A percentile compares a stretch with the other conserved stretches of the same genome.
Evolutionary conservation across 1,140 invertebrate species (phyloP).

Genomic region (Rhizoglyphus robini): DNA sequence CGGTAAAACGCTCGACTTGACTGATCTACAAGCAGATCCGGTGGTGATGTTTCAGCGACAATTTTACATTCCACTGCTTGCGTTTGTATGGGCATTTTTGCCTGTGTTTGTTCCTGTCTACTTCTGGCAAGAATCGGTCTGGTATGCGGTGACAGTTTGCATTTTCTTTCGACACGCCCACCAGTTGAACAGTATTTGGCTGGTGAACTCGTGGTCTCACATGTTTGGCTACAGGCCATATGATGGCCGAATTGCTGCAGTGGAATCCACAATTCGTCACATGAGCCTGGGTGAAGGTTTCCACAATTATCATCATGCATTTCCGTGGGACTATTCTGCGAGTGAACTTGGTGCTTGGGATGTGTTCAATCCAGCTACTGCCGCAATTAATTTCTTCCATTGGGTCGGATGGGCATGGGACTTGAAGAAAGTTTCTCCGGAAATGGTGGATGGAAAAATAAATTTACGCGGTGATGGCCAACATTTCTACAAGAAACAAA

Average conservation of each 20-base stretch:
- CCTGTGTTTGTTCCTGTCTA: slow-evolving; percentile 31
- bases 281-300: slow-evolving; percentile 44
- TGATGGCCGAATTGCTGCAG: slow-evolving; percentile 36
- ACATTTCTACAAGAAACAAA: no score
- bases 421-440: no score
- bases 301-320: slow-evolving; percentile 89
- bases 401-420: no score
- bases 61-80: slow-evolving; percentile 53
- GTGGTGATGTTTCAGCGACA: no score
- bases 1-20: slow-evolving; percentile 70
- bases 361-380: no score
- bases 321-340: slow-evolving; percentile 86
- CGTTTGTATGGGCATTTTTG: slow-evolving; percentile 37
- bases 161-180: slow-evolving; percentile 34
- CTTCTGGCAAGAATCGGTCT: slow-evolving; percentile 21
- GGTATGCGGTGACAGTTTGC: no score
- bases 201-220: no score
- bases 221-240: slow-evolving; percentile 37
- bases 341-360: no score
- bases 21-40: no score
- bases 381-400: no score
- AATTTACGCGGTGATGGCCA: no score
- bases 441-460: no score
- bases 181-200: slow-evolving; percentile 34
- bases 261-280: slow-evolving; percentile 37